Evolutionary conservation across 2,113 vertebrate genomes (phyloP), one percentile per base, ranked within the genome.

Genomic region (Myiopsitta monachus): DNA sequence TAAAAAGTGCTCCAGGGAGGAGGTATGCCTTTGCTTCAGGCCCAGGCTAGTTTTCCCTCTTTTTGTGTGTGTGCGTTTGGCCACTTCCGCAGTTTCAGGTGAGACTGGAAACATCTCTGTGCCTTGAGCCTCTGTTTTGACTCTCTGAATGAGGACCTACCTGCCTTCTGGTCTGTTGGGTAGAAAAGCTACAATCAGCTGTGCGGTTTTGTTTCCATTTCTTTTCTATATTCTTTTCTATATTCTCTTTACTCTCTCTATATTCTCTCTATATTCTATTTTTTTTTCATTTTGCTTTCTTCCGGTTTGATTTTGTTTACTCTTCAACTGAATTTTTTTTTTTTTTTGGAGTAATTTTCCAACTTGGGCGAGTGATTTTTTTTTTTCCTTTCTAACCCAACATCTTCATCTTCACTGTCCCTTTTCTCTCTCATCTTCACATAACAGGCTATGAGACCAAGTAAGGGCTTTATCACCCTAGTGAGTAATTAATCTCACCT

Each of bases 401-500:
- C 7, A 10, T 6, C 62, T 82, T 87, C 14, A 41, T n/a, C n/a
- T n/a, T n/a, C n/a, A 3, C 15, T 46, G 43, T 39, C n/a, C 39
- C 30, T 75, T 84, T 69, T 63, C 54, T 83, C n/a, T 33, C 1
- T 47, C 57, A 54, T 59, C 21, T 4, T 39, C 27, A 64, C 61
- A 64, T 38, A 89, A 68, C 14, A 80, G 21, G 75, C 82, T 51
- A 12, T 4, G 16, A 80, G 76, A 81, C 38, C n/a, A 72, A 96
- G 54, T 19, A 62, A 88, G 85, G 83, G 55, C 91, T 89, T 89
- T 84, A 94, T 63, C 88, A 76, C 75, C 84, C 91, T 66, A 43
- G 81, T 70, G 84, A 95, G 64, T 92, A 95, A 95, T 95, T 94
- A 95, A 87, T 93, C 78, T 97, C 94, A 94, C 94, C 91, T 95